Conservation (phyloP, 2,113 vertebrate genomes). For the Silurus glanis region DNA sequence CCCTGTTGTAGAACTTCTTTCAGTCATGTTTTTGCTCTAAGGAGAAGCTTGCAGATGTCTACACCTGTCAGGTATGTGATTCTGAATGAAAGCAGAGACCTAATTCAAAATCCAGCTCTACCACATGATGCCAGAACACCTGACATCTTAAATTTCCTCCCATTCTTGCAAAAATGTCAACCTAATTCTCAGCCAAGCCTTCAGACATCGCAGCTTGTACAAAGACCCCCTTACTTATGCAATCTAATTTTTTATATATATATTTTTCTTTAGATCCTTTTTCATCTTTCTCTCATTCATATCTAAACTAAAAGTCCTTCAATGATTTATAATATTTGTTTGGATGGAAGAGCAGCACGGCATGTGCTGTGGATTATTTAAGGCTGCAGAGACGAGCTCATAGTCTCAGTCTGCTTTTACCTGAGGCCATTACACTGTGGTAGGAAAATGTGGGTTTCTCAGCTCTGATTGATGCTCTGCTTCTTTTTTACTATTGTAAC, state of each 20-base stretch:
- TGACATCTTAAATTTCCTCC: conserved; percentile 25
- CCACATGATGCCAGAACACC: conserved; percentile 16
- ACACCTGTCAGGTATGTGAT: conserved; percentile 8
- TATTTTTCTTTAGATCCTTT: not conserved
- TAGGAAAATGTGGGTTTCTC: not conserved
- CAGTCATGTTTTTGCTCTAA: conserved; percentile 28
- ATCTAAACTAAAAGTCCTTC: not conserved
- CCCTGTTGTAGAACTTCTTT: not conserved
- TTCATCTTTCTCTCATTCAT: conserved; percentile 11
- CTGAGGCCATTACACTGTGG: conserved; percentile 16
- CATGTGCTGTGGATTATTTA: conserved; percentile 29
- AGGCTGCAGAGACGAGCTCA: conserved; percentile 7
- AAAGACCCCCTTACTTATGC: conserved; percentile 3
- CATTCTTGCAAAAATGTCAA: conserved; percentile 13
- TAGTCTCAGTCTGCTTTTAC: conserved; percentile 21
- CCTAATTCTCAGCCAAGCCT: conserved; percentile 22
- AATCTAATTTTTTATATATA: conserved; percentile 12
- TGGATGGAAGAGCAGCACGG: conserved; percentile 6
- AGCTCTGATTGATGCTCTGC: not conserved
- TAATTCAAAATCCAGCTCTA: conserved; percentile 23
- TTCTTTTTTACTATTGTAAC: not conserved
- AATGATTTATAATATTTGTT: conserved; percentile 18
- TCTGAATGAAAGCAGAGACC: conserved; percentile 18
- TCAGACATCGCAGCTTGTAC: conserved; percentile 19
- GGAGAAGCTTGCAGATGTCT: conserved; percentile 4